A percentile compares a stretch with the other conserved stretches of the same genome.
Evolutionary conservation across 2,797 vertebrate species (phyloP).

Genomic region (Enteromius treurensis): DNA sequence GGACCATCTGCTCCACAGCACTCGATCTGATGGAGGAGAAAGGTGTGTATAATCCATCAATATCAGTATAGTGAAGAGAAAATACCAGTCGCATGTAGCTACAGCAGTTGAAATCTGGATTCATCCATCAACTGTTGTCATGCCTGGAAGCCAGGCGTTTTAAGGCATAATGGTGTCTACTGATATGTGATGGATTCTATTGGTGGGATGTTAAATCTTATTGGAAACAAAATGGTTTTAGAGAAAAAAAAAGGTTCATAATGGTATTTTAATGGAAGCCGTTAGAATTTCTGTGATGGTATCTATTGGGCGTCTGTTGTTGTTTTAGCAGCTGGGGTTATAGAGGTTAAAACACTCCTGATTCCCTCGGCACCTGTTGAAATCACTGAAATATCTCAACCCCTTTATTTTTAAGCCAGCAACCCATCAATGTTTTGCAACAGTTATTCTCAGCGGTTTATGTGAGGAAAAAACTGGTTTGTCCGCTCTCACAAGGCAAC

Average conservation of each 20-base stretch:
- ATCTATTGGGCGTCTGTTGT: too few species aligned
- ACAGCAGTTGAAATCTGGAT: too few species aligned
- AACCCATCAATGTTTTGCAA: not conserved
- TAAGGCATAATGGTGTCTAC: too few species aligned
- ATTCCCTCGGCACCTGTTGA: not conserved
- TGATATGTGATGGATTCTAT: too few species aligned
- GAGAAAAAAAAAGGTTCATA: too few species aligned
- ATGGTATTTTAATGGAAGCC: too few species aligned
- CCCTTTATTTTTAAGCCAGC: not conserved
- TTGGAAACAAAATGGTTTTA: too few species aligned
- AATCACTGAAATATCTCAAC: not conserved
- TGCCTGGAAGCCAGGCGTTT: not conserved
- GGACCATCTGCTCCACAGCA: conserved; percentile 78
- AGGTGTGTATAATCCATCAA: not conserved
- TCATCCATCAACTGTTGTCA: not conserved
- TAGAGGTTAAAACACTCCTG: not conserved
- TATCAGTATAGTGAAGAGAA: not conserved
- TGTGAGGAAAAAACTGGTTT: conserved; percentile 31
- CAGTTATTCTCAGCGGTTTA: not conserved
- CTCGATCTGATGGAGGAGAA: conserved; percentile 63
- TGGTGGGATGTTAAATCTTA: too few species aligned
- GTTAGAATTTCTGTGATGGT: too few species aligned
- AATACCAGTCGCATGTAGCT: not conserved
- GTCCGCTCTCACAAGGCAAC: not conserved
- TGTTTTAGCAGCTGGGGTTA: not conserved